A percentile compares a stretch with the other conserved stretches of the same genome.
phyloP scores from a whole-genome alignment of 2,888 invertebrate genomes.

The Aspidapion aeneum region DNA sequence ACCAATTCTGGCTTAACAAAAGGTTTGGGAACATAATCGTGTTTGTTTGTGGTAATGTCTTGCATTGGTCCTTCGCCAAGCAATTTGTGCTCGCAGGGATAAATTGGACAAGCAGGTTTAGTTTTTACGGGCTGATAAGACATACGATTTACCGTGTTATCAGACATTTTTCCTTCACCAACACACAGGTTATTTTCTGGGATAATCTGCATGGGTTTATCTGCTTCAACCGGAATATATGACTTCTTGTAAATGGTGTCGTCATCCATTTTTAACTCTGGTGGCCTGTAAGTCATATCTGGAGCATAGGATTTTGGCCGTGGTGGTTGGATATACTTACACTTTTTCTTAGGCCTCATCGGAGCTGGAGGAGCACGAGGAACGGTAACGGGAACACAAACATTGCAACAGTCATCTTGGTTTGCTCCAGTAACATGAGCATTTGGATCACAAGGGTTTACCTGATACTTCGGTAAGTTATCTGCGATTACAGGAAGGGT shows the following conservation, averaged over 20 bases:
- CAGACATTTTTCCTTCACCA: constrained; percentile 48
- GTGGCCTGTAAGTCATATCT: constrained; percentile 54
- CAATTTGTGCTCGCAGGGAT: constrained; percentile 60
- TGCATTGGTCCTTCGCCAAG: constrained; percentile 66
- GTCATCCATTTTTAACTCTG: constrained; percentile 55
- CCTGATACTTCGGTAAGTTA: constrained; percentile 32
- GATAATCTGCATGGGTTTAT: constrained; percentile 38
- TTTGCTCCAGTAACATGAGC: constrained; percentile 15
- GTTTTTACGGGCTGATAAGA: constrained; percentile 54
- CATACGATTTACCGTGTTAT: constrained; percentile 56
- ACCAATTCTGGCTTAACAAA: constrained; percentile 50
- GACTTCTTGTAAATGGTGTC: constrained; percentile 65
- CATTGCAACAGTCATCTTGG: constrained; percentile 29
- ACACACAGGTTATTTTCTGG: constrained; percentile 47
- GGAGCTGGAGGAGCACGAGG: constrained; percentile 29
- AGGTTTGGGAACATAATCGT: constrained; percentile 67
- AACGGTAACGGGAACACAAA: constrained; percentile 36
- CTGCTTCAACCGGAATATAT: constrained; percentile 53
- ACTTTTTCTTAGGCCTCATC: constrained; percentile 33
- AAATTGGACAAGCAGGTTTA: constrained; percentile 54
- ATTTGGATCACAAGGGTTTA: constrained; percentile 37
- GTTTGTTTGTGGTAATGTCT: constrained; percentile 68
- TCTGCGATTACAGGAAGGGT: constrained; percentile 37
- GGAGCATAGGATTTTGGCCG: constrained; percentile 58
- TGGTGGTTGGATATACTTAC: constrained; percentile 53